phyloP scores from a whole-genome alignment of 2,113 vertebrate genomes.

The Rhea pennata region DNA sequence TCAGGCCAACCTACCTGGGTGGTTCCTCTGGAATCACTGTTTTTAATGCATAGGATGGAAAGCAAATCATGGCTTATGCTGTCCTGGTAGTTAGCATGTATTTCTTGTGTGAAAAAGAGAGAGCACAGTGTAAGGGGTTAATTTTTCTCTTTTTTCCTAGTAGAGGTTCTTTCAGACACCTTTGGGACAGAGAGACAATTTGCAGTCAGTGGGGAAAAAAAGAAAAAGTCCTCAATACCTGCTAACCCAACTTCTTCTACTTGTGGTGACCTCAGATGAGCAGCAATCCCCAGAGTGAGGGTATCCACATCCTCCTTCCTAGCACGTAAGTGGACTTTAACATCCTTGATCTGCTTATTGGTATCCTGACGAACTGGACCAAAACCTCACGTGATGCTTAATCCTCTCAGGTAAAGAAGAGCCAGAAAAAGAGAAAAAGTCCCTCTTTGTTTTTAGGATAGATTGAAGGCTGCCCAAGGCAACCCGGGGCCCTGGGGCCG shows the following conservation, averaged over 20 bases:
- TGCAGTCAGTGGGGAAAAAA: background rate
- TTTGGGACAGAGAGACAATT: background rate
- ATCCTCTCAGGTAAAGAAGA: background rate
- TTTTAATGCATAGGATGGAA: background rate
- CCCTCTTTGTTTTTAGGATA: background rate
- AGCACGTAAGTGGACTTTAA: fast-evolving
- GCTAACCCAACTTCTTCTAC: background rate
- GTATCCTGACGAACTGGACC: background rate
- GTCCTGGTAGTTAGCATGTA: background rate
- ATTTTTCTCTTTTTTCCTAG: background rate
- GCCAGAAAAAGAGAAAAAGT: background rate
- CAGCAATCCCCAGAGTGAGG: fast-evolving
- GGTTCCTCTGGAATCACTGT: background rate
- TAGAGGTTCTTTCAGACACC: background rate
- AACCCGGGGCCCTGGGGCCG: background rate
- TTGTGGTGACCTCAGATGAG: background rate
- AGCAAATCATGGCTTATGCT: background rate
- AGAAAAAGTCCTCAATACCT: background rate
- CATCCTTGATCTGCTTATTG: background rate
- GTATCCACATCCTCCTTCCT: background rate
- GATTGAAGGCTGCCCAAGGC: background rate
- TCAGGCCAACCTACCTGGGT: too few relatives aligned
- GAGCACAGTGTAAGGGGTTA: background rate
- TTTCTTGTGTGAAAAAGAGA: background rate
- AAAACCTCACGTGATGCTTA: background rate